A percentile compares a stretch with the other conserved stretches of the same genome.
These are phyloP conservation scores for Acrocephalus arundinaceus DNA, from an alignment of 2,113 vertebrate genomes.

Conservation along the genomic window DNA sequence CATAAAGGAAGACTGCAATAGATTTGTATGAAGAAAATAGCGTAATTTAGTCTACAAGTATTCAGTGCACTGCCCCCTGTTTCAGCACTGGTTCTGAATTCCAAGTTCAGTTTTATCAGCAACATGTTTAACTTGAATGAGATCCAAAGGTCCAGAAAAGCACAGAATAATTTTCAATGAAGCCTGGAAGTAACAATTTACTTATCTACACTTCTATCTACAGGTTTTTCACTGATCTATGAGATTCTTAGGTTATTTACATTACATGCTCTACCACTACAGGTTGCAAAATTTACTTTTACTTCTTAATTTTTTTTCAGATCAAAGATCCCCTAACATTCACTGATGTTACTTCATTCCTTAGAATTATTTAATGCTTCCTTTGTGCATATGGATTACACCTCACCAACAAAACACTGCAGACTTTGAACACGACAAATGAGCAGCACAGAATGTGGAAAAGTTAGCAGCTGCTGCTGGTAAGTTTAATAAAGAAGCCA, in stretches of 20 bases:
- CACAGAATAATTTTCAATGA: neutral
- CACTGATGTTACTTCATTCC: neutral
- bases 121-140: neutral
- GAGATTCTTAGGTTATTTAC: neutral
- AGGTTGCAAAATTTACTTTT: neutral
- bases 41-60: neutral
- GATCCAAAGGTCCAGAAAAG: neutral
- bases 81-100: neutral
- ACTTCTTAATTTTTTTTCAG: neutral
- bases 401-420: neutral
- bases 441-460: neutral
- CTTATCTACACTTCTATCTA: neutral
- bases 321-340: neutral
- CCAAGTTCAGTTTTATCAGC: neutral
- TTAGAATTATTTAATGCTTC: neutral
- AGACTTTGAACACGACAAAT: neutral
- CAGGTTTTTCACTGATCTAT: neutral
- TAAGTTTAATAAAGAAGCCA: neutral
- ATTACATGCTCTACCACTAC: neutral
- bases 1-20: neutral
- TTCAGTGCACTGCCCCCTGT: neutral
- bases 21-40: neutral
- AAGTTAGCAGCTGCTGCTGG: neutral
- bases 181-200: neutral
- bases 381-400: neutral